Base-by-base conservation (phyloP, 2,888 invertebrate species). In the Eupelmus urozonus region DNA sequence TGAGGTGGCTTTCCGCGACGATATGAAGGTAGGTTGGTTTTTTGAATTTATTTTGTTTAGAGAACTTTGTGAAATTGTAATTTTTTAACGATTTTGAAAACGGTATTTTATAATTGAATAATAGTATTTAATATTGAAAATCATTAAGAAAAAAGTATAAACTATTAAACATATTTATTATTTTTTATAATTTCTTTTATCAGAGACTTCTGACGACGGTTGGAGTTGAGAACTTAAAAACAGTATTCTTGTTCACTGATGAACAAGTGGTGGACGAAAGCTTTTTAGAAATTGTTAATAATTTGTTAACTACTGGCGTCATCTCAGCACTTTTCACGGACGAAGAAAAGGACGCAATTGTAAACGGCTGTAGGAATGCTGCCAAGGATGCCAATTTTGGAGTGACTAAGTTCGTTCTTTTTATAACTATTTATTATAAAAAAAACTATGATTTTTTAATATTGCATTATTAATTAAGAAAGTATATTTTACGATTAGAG, bases 271-370 rank as follows among this genome's bases (percentile, higher is more conserved):
- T 94, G 0, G 95, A 96, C 84, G 96, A 96, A 88, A 94, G 95
- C 16, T 97, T 98, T 88, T 89, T 98, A 78, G 97, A 98, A 90
- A 92, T 96, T 82, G 95, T 97, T 78, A 98, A 98, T 90, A 97
- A 97, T 86, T 97, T 98, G 88, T 90, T 98, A 78, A 96, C 96
- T 89, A 95, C 96, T 70, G 97, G 96, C 0, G 94, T 96, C 90
- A 95, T 97, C 1, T 96, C 97, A 0, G 94, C 97, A 0, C 90
- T 98, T 51, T 98, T 96, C 85, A 92, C 93, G 2, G 97, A 97
- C 80, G 97, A 97, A 65, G 97, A 98, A 82, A 97, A 96, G 84
- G 97, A 97, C 81, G 92, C 91, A 29, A 94, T 97, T 80, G 92
- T 96, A 69, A 93, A 93, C 81, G 87, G 92, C 3, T 93, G 96